phyloP scores from a whole-genome alignment of 2,888 invertebrate genomes.

The Lasioglossum oenotherae region DNA sequence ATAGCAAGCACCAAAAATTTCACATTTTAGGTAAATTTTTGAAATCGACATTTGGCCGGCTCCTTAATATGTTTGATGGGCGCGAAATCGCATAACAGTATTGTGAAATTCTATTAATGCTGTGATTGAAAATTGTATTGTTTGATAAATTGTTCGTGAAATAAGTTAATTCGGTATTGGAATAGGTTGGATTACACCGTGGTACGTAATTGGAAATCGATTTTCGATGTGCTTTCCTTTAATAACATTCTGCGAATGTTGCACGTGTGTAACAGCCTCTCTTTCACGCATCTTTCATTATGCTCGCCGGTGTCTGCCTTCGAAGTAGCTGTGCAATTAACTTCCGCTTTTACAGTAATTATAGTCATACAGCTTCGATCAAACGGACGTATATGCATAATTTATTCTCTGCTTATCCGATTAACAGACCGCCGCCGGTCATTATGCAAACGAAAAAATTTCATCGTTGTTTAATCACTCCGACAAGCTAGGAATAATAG shows the following conservation, averaged over 20 bases:
- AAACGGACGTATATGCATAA: background rate
- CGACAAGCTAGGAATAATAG: background rate
- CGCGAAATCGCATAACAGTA: no score
- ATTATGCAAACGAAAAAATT: background rate
- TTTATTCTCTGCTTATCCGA: background rate
- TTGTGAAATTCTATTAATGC: no score
- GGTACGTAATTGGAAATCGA: constrained; percentile 3
- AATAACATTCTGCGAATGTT: background rate
- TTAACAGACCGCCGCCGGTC: background rate
- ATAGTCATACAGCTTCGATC: background rate
- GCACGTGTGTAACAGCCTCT: background rate
- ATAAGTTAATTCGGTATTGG: background rate
- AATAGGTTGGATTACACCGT: background rate
- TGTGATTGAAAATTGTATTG: background rate
- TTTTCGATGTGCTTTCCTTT: constrained; percentile 7
- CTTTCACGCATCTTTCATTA: background rate
- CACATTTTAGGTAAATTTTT: no score
- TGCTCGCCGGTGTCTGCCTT: background rate
- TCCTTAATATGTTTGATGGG: no score
- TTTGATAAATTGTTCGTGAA: background rate
- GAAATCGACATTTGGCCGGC: no score
- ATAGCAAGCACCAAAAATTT: no score
- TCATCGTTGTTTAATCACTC: background rate
- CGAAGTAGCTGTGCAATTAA: background rate
- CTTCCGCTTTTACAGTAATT: background rate